phyloP scores from a whole-genome alignment of 2,888 invertebrate genomes.

The Nymphalis c-album region DNA sequence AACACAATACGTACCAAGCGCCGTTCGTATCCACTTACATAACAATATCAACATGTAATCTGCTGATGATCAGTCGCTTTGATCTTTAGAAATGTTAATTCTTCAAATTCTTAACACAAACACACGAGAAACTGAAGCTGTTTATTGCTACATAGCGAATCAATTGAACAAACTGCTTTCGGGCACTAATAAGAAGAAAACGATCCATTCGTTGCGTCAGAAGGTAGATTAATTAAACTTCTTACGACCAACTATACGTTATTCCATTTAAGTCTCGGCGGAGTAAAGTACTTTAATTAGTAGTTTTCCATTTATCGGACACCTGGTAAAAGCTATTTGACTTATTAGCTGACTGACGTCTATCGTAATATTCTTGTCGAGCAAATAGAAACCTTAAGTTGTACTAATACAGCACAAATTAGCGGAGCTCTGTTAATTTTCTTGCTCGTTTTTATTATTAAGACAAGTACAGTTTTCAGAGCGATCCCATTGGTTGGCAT shows the following conservation, averaged over 20 bases:
- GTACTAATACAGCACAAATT: constrained; percentile 52
- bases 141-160: constrained; percentile 69
- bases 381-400: constrained; percentile 56
- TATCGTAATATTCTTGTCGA: constrained; percentile 39
- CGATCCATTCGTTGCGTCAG: constrained; percentile 66
- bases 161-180: constrained; percentile 72
- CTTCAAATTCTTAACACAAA: constrained; percentile 73
- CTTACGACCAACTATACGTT: constrained; percentile 62
- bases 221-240: constrained; percentile 74
- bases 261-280: constrained; percentile 64
- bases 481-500: constrained; percentile 61
- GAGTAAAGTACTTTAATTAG: constrained; percentile 75
- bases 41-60: constrained; percentile 69
- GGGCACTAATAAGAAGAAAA: constrained; percentile 70
- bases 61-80: constrained; percentile 69
- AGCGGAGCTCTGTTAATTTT: constrained; percentile 41
- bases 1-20: constrained; percentile 47
- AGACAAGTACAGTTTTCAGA: constrained; percentile 62
- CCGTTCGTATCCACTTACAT: constrained; percentile 65
- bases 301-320: constrained; percentile 74
- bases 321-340: constrained; percentile 73
- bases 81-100: constrained; percentile 69
- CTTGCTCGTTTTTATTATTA: constrained; percentile 54
- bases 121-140: constrained; percentile 56
- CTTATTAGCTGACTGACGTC: constrained; percentile 62